Evolutionary conservation across 2,888 invertebrate genomes (phyloP), one percentile per base, ranked within the genome.

Genomic region (Brachyopa scutellaris): DNA sequence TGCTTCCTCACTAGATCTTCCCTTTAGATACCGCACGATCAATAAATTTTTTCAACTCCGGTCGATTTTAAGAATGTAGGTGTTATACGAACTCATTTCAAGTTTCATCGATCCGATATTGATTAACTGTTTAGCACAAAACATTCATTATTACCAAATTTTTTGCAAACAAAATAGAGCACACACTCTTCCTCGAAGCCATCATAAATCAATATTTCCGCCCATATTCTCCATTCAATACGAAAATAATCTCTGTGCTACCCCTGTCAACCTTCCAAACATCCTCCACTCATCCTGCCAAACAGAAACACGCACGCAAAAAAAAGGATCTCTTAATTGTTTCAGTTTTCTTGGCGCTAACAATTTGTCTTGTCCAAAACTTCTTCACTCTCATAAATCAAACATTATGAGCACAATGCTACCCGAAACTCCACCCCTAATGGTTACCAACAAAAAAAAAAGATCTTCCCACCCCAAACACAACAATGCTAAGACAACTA

Each of bases 311-410:
- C 11, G 47, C 11, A 36, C 4, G 13, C 9, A 23, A 42, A 45
- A 57, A 69, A 53, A 74, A 73, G 69, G 57, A 76, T 69, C 80
- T 64, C 76, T 82, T 82, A 76, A 82, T 82, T 82, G 82, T 82
- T 82, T 82, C 82, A 82, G 77, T 77, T 82, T 82, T 82, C 70
- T 72, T 76, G 72, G 82, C 70, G 70, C 70, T 47, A 77, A 77
- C 82, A 57, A 82, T 82, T 82, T 82, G 82, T 82, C 82, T 77
- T 82, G 82, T 82, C 82, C 61, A 77, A 66, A 77, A 70, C 64
- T 82, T 82, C 57, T 72, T 53, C 72, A 33, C 42, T 47, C 76
- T 82, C 82, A 82, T 82, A 82, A 82, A 82, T 82, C 82, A 82
- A 77, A 80, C 76, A 69, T 76, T 76, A 82, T 82, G 70, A 82